Evolutionary conservation across 92 coral and sea anemone genomes (phyloP), one percentile per base, ranked within the genome.

Genomic region (Phenganax stokvisi): DNA sequence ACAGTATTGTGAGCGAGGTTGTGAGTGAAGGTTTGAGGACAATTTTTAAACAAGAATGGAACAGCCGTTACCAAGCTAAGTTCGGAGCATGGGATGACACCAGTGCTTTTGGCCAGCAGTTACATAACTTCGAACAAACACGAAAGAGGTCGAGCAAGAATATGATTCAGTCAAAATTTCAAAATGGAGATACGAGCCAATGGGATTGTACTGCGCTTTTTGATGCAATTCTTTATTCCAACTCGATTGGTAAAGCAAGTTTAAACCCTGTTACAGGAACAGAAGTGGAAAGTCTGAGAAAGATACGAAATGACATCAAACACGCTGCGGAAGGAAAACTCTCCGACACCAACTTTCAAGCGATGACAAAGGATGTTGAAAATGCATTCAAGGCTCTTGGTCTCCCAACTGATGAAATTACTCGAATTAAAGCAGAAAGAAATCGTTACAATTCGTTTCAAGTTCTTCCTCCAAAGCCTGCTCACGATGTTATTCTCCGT

Each of bases 61-160:
- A 20, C 25, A 20, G 25, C 0, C 25, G 25, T 20, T 60, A 12
- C 66, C 66, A 60, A 27, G 15, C 66, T 12, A 69, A 0, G 12
- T 0, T 69, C 8, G 74, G 74, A 69, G 74, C 74, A 29, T 69
- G 74, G 74, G 74, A 69, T 29, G 52, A 69, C 74, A 69, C 74
- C 54, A 47, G 0, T 10, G 17, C n/a, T n/a, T n/a, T 15, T 20
- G 25, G 25, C 25, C 25, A 20, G 25, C 25, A 20, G 25, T 20
- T 20, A 20, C 52, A 47, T 51, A 15, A 20, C 25, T 0, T 20
- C 25, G 25, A 20, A 0, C 25, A 20, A 20, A 20, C 25, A 0
- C 25, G 25, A 9, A 0, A 0, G 12, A 47, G 52, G 16, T 0
- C 74, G 0, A 69, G 29, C 52, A 29, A 69, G 52, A 29, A 0